phyloP scores from a whole-genome alignment of 30 jellyfish, hydroid and myxozoan species.

The Turritopsis rubra region DNA sequence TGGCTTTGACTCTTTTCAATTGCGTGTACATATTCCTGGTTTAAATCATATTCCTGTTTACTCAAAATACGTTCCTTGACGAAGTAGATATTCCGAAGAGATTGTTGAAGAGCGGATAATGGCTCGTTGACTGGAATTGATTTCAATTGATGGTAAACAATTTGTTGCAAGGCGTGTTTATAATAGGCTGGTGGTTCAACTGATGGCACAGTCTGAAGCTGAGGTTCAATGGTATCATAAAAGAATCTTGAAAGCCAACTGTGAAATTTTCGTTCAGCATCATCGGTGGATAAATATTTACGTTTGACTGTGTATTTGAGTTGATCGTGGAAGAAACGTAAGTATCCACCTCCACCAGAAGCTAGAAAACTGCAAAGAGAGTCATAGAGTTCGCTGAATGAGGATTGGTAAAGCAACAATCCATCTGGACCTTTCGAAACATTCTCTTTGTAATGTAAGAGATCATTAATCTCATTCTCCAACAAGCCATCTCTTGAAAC shows the following conservation, averaged over 20 bases:
- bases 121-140: neutral
- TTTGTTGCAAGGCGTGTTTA: constrained; percentile 2
- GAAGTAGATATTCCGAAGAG: constrained; percentile 8
- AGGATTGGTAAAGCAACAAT: neutral
- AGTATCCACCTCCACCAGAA: constrained; percentile 12
- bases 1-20: neutral
- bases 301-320: neutral
- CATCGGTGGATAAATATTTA: neutral
- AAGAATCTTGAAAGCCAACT: neutral
- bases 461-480: neutral
- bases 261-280: neutral
- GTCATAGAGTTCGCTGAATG: neutral
- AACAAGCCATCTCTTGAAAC: constrained; percentile 4
- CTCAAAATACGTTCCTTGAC: neutral
- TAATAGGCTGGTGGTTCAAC: constrained; percentile 17
- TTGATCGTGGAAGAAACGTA: constrained; percentile 7
- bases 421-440: neutral
- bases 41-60: neutral
- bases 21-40: neutral
- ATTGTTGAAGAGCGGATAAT: neutral
- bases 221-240: neutral
- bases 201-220: neutral
- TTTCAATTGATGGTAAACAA: constrained; percentile 1
- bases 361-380: neutral
- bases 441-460: neutral